Evolutionary conservation across 2,113 vertebrate genomes (phyloP).

Genomic region (Suricata suricatta): DNA sequence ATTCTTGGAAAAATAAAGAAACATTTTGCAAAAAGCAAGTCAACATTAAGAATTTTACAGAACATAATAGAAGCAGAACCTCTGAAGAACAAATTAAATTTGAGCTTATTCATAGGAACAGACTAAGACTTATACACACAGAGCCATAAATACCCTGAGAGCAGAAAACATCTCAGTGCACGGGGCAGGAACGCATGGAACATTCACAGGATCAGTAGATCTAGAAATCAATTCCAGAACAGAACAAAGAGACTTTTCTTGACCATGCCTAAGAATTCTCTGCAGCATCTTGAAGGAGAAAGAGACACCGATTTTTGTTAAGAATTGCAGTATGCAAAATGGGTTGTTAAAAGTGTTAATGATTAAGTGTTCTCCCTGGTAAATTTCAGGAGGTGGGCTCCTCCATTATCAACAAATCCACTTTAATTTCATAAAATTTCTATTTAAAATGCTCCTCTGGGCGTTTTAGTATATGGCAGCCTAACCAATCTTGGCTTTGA

Average conservation of each 20-base stretch:
- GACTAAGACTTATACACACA: neutral
- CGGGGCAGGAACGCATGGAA: neutral
- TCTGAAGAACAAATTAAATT: neutral
- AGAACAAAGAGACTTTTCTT: neutral
- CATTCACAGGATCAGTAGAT: neutral
- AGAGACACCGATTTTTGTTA: neutral
- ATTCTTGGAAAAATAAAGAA: neutral
- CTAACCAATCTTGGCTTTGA: neutral
- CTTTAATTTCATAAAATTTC: slow-evolving; percentile 18
- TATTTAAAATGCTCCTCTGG: neutral
- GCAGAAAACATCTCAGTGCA: neutral
- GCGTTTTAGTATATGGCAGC: neutral
- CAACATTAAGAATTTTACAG: neutral
- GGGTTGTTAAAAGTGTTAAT: neutral
- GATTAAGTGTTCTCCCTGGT: neutral
- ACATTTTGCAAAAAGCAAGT: neutral
- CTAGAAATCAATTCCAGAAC: neutral
- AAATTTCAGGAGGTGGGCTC: neutral
- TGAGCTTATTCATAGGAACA: neutral
- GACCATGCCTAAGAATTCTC: neutral
- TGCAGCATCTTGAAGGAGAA: neutral
- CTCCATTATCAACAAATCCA: neutral
- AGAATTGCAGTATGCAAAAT: neutral
- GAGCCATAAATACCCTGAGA: neutral
- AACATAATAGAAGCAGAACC: neutral